A percentile compares a stretch with the other conserved stretches of the same genome.
phyloP scores from a whole-genome alignment of 2,888 invertebrate genomes.

The Ennomos fuscantarius region DNA sequence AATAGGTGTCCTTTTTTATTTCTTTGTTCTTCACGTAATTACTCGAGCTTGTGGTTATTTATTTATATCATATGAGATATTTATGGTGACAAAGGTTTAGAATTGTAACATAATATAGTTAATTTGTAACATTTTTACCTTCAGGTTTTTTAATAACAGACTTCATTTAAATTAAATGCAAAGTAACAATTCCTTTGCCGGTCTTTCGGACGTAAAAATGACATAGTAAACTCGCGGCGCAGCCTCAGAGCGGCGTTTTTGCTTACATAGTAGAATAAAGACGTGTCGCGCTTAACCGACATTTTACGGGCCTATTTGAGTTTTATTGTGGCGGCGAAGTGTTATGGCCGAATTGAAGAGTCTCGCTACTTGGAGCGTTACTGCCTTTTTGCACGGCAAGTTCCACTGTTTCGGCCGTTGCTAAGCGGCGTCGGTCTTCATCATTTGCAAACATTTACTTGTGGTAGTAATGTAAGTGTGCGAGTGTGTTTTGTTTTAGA shows the following conservation, averaged over 20 bases:
- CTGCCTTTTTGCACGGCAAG: constrained; percentile 16
- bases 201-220: constrained; percentile 28
- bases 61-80: too few species aligned
- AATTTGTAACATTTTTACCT: too few species aligned
- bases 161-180: too few species aligned
- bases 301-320: constrained; percentile 35
- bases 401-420: neutral
- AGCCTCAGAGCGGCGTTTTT: constrained; percentile 14
- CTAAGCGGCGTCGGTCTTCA: neutral
- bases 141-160: too few species aligned
- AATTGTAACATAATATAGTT: too few species aligned
- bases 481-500: too few species aligned
- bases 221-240: constrained; percentile 23
- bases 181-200: neutral
- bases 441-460: too few species aligned
- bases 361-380: constrained; percentile 20
- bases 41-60: too few species aligned
- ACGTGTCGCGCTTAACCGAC: constrained; percentile 34
- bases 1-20: too few species aligned
- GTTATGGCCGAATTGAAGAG: constrained; percentile 24
- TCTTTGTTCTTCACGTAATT: too few species aligned
- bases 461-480: too few species aligned
- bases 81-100: too few species aligned
- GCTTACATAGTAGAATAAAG: constrained; percentile 40
- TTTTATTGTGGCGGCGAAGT: constrained; percentile 30